Base-by-base conservation (phyloP, 2,113 vertebrate genomes). In the Anthoscopus minutus region DNA sequence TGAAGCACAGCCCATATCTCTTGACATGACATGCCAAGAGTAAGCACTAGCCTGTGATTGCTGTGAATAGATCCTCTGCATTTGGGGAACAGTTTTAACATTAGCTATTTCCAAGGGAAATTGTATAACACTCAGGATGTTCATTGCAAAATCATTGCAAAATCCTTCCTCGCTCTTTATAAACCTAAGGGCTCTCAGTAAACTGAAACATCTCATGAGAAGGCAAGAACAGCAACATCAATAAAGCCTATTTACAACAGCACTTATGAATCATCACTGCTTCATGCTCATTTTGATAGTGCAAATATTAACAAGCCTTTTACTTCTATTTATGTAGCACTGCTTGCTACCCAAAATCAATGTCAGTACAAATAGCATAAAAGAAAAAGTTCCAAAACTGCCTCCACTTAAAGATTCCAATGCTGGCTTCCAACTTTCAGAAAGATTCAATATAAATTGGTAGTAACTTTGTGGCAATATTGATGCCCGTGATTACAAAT, bases 271-370 rank as follows among this genome's bases (percentile, higher is more conserved):
- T 92, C 92, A 91, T 72, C 84, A 89, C 51, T 30, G 62, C 64
- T 57, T 69, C 53, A 10, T 35, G 30, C 72, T 92, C 38, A 50
- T 86, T 93, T 88, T 76, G 57, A 76, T 79, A 56, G 35, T 4
- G 15, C 61, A 82, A 91, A 94, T 92, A 95, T 92, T 94, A 97
- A 94, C 44, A 85, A 82, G 40, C 5, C 37, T 90, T 85, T 94
- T 71, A 61, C 45, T 91, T 83, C 65, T 88, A 72, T 91, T 96
- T 80, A 70, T 86, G 56, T 61, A 71, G 73, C 35, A 42, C 37
- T 77, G 31, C 50, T 74, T 89, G 84, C 56, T 57, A 78, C 25
- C 47, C 27, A 77, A 94, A 93, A 97, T 93, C 86, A 66, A 91
- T 88, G 71, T 65, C 57, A 62, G 42, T 70, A 90, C 40, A 89